Base-by-base conservation (phyloP, 1,140 invertebrate genomes). In the Drosophila sturtevanti region DNA sequence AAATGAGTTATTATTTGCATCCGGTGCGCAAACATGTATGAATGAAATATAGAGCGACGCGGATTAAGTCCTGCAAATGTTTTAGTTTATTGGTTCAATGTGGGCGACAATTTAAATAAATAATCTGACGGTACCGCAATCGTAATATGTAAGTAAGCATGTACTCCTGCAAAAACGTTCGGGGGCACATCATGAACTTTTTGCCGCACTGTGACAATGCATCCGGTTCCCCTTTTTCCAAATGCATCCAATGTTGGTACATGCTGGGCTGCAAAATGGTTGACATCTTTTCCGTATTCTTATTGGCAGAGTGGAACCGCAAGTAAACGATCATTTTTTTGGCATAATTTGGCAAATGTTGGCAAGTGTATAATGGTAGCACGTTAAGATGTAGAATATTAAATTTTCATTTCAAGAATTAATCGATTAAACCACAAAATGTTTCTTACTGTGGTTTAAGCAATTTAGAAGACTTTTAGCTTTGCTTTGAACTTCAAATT, bases 1-100 rank as follows among this genome's bases (percentile, higher is more conserved):
- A 62, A 62, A 62, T 62, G 60, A 62, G 38, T 62, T 62, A 62
- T 62, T 51, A 62, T 62, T 62, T 62, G 60, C 60, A 62, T 62
- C 60, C 60, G 60, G 60, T 62, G 60, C 41, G 60, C 60, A 62
- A 62, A 62, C 60, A 62, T 62, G 60, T 62, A 62, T 62, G 60
- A 41, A 62, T 62, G 60, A 62, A 62, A 62, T 62, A 62, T 44
- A 27, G 37, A 41, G 60, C 37, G 41, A 24, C 1, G 60, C 37
- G 60, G 60, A 62, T 62, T 62, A 62, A 62, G 41, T 62, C 60
- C 41, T 62, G 60, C 60, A 62, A 62, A 62, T 62, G 60, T 62
- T 62, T 62, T 62, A 62, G 60, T 62, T 62, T 62, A 62, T 62
- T 62, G 60, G 60, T 62, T 51, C 60, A 18, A 41, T 60, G 34